Conservation (phyloP, 2,113 vertebrate species). For the Chaetodon trifascialis region DNA sequence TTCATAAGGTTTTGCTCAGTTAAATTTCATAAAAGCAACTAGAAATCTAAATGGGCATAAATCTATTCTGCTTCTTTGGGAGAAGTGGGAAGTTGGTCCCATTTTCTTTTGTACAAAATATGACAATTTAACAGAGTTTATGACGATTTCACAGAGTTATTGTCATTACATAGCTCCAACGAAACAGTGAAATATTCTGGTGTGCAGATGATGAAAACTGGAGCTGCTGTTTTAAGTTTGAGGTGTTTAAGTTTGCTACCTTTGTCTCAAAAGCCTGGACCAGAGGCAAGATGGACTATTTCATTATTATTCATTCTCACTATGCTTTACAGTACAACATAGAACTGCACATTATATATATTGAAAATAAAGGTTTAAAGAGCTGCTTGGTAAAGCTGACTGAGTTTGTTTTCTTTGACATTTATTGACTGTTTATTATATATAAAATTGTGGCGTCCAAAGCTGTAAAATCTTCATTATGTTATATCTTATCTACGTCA, state of each 20-base stretch:
- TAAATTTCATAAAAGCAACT: neutral
- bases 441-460: no score
- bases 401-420: neutral
- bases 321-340: neutral
- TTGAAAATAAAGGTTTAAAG: no score
- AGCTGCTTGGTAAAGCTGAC: neutral
- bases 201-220: neutral
- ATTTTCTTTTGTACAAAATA: neutral
- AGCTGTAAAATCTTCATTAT: neutral
- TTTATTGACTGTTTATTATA: no score
- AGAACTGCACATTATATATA: neutral
- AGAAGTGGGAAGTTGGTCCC: neutral
- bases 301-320: neutral
- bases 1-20: no score
- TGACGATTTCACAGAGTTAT: no score
- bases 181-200: neutral
- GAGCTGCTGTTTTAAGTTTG: neutral
- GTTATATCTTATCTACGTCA: neutral
- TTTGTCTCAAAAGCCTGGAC: neutral
- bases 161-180: neutral
- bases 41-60: no score
- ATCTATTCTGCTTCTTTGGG: neutral
- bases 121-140: neutral
- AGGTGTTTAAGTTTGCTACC: neutral
- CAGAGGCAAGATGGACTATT: neutral